Evolutionary conservation across 64 coral and sea anemone species (phyloP).

Genomic region (Porites lutea): DNA sequence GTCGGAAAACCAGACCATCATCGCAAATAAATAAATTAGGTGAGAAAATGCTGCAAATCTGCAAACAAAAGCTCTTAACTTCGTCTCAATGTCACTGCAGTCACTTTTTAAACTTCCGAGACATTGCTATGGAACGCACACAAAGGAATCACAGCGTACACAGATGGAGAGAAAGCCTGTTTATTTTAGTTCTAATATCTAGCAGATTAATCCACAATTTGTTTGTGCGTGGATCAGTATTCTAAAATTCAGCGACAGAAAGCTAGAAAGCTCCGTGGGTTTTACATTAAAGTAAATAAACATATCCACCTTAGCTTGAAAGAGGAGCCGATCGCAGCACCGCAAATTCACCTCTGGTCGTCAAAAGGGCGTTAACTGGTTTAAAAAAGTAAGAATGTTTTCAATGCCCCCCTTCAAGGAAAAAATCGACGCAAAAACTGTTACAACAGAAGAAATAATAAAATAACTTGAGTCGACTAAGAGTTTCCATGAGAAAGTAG

Average conservation of each 20-base stretch:
- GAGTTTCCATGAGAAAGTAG: too few species aligned
- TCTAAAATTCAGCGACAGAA: not conserved
- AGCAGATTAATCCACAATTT: slow-evolving; percentile 5
- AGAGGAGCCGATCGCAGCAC: not conserved
- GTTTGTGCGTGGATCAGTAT: not conserved
- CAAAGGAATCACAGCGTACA: not conserved
- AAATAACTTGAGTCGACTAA: not conserved
- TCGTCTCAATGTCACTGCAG: not conserved
- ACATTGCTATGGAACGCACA: not conserved
- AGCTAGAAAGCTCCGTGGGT: not conserved
- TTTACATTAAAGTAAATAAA: not conserved
- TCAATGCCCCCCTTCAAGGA: not conserved
- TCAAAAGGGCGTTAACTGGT: slow-evolving; percentile 8
- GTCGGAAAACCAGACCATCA: too few species aligned
- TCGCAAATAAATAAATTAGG: too few species aligned
- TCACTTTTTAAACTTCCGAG: not conserved
- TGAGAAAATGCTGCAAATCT: not conserved
- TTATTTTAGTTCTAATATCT: not conserved
- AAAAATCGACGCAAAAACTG: not conserved
- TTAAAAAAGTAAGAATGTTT: slow-evolving; percentile 40
- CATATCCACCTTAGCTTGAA: not conserved
- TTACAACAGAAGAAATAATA: not conserved
- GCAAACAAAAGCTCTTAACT: not conserved
- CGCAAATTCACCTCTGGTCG: not conserved
- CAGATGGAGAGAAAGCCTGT: not conserved